These are phyloP conservation scores for Scolopax rusticola DNA, from an alignment of 2,797 vertebrate genomes.

Conservation along the genomic window DNA sequence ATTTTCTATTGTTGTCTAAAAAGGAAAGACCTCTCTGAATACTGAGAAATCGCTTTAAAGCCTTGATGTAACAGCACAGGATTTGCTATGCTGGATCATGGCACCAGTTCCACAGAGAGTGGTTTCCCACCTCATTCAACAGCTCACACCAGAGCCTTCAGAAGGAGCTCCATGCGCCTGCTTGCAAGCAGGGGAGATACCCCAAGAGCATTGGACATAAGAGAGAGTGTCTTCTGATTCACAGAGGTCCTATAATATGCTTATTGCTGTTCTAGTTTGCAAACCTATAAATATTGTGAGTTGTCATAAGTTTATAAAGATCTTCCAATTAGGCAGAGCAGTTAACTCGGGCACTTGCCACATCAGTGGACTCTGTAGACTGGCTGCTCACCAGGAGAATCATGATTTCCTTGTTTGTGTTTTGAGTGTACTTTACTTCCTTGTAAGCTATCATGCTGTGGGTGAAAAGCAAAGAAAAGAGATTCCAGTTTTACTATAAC, in stretches of 20 bases:
- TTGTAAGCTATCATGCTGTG: constrained; percentile 6
- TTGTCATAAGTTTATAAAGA: constrained; percentile 33
- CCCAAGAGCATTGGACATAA: neutral
- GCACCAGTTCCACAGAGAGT: neutral
- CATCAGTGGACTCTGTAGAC: neutral
- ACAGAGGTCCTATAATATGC: neutral
- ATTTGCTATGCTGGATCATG: constrained; percentile 52
- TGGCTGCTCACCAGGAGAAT: neutral
- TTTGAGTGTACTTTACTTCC: constrained; percentile 18
- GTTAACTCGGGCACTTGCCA: neutral
- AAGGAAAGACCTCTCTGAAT: constrained; percentile 36
- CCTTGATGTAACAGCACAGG: constrained; percentile 40
- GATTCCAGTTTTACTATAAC: constrained; percentile 20
- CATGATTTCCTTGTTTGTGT: constrained; percentile 58
- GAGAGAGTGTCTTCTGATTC: neutral
- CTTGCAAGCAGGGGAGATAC: neutral
- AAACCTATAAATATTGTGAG: constrained; percentile 1
- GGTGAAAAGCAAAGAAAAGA: constrained; percentile 17
- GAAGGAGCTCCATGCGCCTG: neutral
- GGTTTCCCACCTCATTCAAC: neutral
- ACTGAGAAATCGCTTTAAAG: constrained; percentile 42
- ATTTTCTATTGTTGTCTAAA: constrained; percentile 47
- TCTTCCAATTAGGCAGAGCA: constrained; percentile 9
- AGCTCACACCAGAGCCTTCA: neutral
- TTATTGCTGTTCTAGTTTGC: constrained; percentile 7